phyloP scores from a whole-genome alignment of 2,888 invertebrate species.

The Sminthurinus aureus region DNA sequence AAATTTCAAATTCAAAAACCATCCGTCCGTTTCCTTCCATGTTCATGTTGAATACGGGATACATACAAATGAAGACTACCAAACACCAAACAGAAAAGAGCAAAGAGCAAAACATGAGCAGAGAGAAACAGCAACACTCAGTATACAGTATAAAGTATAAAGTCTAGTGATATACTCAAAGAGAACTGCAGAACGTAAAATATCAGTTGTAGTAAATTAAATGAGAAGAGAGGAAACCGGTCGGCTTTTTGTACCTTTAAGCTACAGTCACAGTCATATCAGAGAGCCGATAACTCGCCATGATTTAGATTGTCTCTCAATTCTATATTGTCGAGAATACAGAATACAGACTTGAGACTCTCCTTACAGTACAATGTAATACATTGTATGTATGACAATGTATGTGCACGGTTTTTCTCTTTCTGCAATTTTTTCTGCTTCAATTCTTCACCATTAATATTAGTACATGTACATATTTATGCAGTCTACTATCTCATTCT shows the following conservation, averaged over 20 bases:
- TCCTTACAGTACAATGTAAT: background rate
- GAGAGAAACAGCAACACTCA: background rate
- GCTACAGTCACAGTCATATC: conserved; percentile 7
- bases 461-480: too few species aligned
- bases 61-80: background rate
- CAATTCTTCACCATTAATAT: background rate
- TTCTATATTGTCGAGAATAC: conserved; percentile 12
- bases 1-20: background rate
- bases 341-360: background rate
- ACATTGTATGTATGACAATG: too few species aligned
- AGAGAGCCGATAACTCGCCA: conserved; percentile 34
- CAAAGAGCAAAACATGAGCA: background rate
- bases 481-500: background rate
- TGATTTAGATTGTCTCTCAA: conserved; percentile 32
- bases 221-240: conserved; percentile 30
- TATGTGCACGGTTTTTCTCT: conserved; percentile 3
- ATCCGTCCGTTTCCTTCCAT: background rate
- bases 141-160: background rate
- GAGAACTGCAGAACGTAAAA: conserved; percentile 19
- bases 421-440: conserved; percentile 14
- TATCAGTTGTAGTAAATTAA: conserved; percentile 40
- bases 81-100: background rate
- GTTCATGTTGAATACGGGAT: background rate
- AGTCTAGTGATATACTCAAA: background rate
- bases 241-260: conserved; percentile 31